phyloP scores from a whole-genome alignment of 2,797 vertebrate genomes.

The Todus mexicanus region DNA sequence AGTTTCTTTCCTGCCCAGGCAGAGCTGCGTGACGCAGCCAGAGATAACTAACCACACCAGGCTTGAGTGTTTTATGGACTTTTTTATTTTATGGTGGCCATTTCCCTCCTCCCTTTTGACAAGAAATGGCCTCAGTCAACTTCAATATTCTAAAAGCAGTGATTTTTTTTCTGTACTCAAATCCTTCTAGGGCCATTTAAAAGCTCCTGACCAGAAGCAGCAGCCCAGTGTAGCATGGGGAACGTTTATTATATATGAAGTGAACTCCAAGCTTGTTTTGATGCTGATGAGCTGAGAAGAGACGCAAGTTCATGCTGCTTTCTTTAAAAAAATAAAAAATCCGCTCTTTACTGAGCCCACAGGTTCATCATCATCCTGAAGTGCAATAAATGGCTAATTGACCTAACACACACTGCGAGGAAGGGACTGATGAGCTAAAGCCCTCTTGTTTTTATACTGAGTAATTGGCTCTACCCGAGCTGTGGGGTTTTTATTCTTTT shows the following conservation, averaged over 20 bases:
- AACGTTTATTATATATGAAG: background rate
- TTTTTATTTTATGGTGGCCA: background rate
- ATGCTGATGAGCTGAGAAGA: background rate
- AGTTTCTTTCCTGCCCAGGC: background rate
- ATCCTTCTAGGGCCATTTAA: background rate
- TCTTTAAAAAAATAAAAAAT: background rate
- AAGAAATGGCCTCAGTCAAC: background rate
- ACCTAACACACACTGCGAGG: background rate
- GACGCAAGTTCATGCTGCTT: background rate
- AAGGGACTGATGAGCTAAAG: background rate
- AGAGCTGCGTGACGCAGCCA: background rate
- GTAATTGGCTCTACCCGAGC: background rate
- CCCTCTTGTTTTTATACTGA: background rate
- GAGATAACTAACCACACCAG: background rate
- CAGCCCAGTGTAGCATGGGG: background rate
- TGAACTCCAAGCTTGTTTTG: background rate
- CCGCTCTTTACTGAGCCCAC: background rate
- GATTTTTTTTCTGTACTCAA: conserved; percentile 8
- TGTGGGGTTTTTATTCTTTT: background rate
- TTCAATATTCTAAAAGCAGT: background rate
- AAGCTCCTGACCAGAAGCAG: background rate
- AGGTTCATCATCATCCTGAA: background rate
- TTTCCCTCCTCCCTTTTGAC: background rate
- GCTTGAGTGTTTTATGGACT: background rate
- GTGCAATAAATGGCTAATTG: conserved; percentile 31